Base-by-base conservation (phyloP, 2,113 vertebrate genomes). In the Cavia aperea region DNA sequence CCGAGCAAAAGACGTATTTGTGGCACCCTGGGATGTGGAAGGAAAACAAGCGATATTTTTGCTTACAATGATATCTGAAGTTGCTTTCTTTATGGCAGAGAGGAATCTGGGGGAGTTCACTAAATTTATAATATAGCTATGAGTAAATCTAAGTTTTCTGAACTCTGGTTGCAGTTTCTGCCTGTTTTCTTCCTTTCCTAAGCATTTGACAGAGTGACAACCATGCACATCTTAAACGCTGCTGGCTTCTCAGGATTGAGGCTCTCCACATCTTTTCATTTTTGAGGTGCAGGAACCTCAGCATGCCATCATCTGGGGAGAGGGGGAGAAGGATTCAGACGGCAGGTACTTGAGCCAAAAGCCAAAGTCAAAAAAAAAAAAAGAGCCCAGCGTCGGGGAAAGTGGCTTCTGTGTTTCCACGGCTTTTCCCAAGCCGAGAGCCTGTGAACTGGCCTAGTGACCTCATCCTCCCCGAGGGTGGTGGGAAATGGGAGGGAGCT, bases 121-220 rank as follows among this genome's bases (percentile, higher is more conserved):
- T 81, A 43, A 36, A 54, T 88, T 94, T 87, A 31, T 81, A 82
- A 84, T 13, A 81, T 23, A 90, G 89, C 13, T 0, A 60, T 43
- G 73, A 89, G 60, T 58, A 54, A 56, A 70, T 87, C 13, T 58
- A 8, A 11, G n/a, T 24, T 95, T 66, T 56, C 68, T 46, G 88
- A 81, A 95, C 94, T 97, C 97, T 94, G 96, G 95, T 96, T 95
- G 94, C 92, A 94, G 96, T 95, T 94, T 94, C 90, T 26, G 21
- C 92, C 92, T 92, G 92, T 97, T 95, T 96, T 95, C 81, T 89
- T 93, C 79, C 90, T 94, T 93, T 95, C 58, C 23, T 9, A 70
- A 33, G n/a, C 33, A 16, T 16, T 1, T 62, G 6, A n/a, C 95
- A 79, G 92, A 95, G 96, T 91, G 95, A 91, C 84, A 90, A 91